Evolutionary conservation across 2,888 invertebrate genomes (phyloP).

Genomic region (Latrodectus hesperus): DNA sequence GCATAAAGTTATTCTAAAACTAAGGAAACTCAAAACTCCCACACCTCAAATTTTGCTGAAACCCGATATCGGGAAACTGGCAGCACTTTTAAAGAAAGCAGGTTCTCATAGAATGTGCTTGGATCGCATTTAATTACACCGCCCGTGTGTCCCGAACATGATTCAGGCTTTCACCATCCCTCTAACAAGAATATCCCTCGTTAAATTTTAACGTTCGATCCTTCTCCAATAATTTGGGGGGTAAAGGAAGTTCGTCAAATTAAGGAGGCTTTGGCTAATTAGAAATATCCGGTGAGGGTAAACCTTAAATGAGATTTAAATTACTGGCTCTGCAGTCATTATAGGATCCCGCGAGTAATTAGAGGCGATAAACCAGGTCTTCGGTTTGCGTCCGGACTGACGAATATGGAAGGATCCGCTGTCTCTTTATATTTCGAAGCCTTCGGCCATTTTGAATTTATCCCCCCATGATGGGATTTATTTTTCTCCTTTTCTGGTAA

Average conservation of each 20-base stretch:
- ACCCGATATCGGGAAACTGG: too few relatives aligned
- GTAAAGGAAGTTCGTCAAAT: constrained; percentile 24
- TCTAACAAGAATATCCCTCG: too few relatives aligned
- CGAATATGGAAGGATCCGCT: not conserved
- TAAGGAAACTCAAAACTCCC: too few relatives aligned
- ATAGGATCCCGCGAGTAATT: constrained; percentile 34
- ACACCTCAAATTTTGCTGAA: too few relatives aligned
- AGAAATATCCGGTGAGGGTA: constrained; percentile 52
- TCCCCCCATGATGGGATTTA: not conserved
- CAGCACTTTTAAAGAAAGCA: too few relatives aligned
- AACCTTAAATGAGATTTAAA: constrained; percentile 64
- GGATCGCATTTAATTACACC: too few relatives aligned
- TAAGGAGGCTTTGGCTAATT: constrained; percentile 41
- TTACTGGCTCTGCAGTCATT: constrained; percentile 56
- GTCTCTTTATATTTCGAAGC: constrained; percentile 7
- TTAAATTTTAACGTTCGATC: constrained; percentile 45
- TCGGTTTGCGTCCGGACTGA: constrained; percentile 18
- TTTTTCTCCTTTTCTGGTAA: too few relatives aligned
- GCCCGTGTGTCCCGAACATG: too few relatives aligned
- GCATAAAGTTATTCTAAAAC: too few relatives aligned
- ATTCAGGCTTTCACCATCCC: too few relatives aligned
- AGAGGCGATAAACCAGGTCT: constrained; percentile 44
- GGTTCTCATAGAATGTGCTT: too few relatives aligned
- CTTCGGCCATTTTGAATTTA: constrained; percentile 32
- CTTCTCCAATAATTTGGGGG: constrained; percentile 34